phyloP scores from a whole-genome alignment of 2,113 vertebrate genomes.

The Menura novaehollandiae region DNA sequence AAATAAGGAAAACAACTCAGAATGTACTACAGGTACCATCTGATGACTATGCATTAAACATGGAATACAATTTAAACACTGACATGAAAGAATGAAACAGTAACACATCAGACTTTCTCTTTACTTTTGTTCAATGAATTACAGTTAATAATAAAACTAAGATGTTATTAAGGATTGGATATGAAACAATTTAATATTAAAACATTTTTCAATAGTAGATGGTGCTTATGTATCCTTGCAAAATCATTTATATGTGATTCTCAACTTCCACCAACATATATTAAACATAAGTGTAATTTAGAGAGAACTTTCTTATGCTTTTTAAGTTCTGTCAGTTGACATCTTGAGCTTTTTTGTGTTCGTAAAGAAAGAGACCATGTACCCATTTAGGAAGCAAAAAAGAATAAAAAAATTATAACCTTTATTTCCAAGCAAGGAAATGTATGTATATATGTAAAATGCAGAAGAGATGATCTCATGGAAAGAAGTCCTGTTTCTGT shows the following conservation, averaged over 20 bases:
- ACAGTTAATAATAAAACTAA: background rate
- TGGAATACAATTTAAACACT: background rate
- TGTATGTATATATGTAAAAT: background rate
- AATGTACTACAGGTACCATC: background rate
- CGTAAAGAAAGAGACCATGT: background rate
- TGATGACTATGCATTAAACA: background rate
- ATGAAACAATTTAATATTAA: background rate
- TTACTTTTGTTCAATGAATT: background rate
- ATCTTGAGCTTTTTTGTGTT: background rate
- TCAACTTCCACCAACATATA: background rate
- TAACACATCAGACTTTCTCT: background rate
- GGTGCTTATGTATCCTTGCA: background rate
- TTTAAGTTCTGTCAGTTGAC: background rate
- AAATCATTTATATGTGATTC: background rate
- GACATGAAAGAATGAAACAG: background rate
- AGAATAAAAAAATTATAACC: background rate
- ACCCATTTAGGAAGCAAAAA: background rate
- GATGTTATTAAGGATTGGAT: background rate
- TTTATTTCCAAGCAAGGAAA: conserved; percentile 11
- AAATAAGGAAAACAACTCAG: background rate
- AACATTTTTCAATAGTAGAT: background rate
- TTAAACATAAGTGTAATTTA: background rate
- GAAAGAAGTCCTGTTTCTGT: background rate
- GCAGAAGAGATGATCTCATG: background rate
- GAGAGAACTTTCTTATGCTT: background rate